A percentile compares a stretch with the other conserved stretches of the same genome.
phyloP scores from a whole-genome alignment of 2,113 vertebrate species.

The Dryoscopus gambensis region DNA sequence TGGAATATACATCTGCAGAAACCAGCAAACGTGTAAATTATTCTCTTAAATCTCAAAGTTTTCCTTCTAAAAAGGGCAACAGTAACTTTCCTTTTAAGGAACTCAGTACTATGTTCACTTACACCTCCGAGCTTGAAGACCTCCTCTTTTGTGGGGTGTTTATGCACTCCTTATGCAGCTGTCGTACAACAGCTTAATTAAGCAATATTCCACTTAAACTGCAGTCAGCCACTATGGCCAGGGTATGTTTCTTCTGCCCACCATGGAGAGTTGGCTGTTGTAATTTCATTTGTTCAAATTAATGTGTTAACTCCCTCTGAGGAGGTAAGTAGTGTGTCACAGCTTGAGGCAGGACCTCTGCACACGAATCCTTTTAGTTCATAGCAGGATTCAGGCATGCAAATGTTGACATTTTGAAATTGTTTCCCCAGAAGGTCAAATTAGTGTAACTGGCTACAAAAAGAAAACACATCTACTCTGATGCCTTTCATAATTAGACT shows the following conservation, averaged over 20 bases:
- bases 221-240: conserved; percentile 14
- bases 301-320: conserved; percentile 63
- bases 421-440: conserved; percentile 54
- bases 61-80: neutral
- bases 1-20: conserved; percentile 48
- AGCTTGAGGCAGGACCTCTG: conserved; percentile 42
- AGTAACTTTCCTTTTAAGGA: neutral
- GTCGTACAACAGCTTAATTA: conserved; percentile 35
- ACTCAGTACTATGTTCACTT: neutral
- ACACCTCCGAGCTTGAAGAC: neutral
- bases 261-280: conserved; percentile 36
- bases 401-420: conserved; percentile 63
- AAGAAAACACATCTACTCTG: conserved; percentile 24
- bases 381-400: conserved; percentile 40
- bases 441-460: conserved; percentile 41
- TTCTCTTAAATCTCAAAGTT: conserved; percentile 23
- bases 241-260: conserved; percentile 49
- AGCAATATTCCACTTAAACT: conserved; percentile 12
- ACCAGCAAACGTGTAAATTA: conserved; percentile 18
- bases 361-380: conserved; percentile 29
- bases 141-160: conserved; percentile 27
- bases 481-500: conserved; percentile 10
- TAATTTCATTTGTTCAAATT: conserved; percentile 68
- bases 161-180: conserved; percentile 42
- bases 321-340: conserved; percentile 43